Percentiles rank a stretch among this genome's conserved stretches.
Conservation (phyloP, 2,797 vertebrate species). For the Emydoidea blandingii region DNA sequence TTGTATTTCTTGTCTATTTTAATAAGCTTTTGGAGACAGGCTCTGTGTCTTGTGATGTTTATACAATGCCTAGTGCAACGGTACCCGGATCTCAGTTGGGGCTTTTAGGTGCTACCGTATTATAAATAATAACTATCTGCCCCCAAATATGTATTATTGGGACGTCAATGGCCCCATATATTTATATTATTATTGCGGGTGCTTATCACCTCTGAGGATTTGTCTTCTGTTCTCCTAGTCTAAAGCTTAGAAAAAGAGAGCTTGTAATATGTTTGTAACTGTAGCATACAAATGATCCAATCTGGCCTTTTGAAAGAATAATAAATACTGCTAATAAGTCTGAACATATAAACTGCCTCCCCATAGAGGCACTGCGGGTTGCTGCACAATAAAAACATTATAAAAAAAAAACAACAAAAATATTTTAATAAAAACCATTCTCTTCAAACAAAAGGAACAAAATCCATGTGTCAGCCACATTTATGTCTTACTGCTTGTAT, state of each 20-base stretch:
- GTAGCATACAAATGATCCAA: slow-evolving; percentile 74
- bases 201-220: neutral
- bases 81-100: neutral
- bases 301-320: slow-evolving; percentile 71
- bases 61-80: neutral
- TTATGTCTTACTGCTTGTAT: slow-evolving; percentile 53
- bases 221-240: slow-evolving; percentile 58
- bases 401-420: neutral
- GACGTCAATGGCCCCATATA: neutral
- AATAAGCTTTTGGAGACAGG: neutral
- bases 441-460: slow-evolving; percentile 42
- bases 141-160: neutral
- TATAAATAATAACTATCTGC: neutral
- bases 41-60: fast-evolving
- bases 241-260: slow-evolving; percentile 72
- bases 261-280: slow-evolving; percentile 65
- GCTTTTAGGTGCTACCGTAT: neutral
- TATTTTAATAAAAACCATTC: slow-evolving; percentile 21
- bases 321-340: slow-evolving; percentile 44
- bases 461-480: slow-evolving; percentile 75
- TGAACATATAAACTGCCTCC: slow-evolving; percentile 38
- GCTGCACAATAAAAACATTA: slow-evolving; percentile 35
- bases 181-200: neutral
- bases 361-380: neutral
- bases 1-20: neutral